Conservation (phyloP, 1,140 invertebrate species). For the Drosophila punjabiensis region DNA sequence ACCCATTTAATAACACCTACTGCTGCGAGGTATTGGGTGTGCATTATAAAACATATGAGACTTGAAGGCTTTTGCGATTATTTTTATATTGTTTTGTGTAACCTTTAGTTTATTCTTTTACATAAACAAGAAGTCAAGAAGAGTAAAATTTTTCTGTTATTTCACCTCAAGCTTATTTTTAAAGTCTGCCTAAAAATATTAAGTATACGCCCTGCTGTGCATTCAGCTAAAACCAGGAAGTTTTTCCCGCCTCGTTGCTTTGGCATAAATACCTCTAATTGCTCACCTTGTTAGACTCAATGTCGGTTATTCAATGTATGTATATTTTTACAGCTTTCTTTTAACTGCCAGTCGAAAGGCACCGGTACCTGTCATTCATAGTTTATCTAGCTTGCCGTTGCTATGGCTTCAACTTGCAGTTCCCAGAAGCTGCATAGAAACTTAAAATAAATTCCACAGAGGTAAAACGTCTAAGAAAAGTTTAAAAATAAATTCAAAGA, state of each 20-base stretch:
- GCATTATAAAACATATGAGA: neutral
- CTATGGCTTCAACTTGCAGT: constrained; percentile 20
- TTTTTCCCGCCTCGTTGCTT: neutral
- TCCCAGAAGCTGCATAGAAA: neutral
- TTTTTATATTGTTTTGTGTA: neutral
- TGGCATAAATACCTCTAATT: neutral
- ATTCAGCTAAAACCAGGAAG: neutral
- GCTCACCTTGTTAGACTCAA: neutral
- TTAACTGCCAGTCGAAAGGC: neutral
- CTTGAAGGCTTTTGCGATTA: neutral
- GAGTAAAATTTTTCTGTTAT: neutral
- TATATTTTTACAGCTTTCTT: neutral
- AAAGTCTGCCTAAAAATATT: neutral
- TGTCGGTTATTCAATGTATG: neutral
- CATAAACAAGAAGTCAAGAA: neutral
- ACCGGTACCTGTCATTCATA: constrained; percentile 42
- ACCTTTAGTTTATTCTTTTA: neutral
- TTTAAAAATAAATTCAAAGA: neutral
- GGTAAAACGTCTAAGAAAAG: neutral
- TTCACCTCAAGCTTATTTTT: neutral
- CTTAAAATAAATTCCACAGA: neutral
- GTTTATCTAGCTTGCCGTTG: constrained; percentile 28
- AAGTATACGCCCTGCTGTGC: neutral
- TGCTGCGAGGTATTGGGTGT: neutral
- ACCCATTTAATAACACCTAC: neutral